Evolutionary conservation across 2,797 vertebrate species (phyloP).

Genomic region (Silurus lanzhouensis): DNA sequence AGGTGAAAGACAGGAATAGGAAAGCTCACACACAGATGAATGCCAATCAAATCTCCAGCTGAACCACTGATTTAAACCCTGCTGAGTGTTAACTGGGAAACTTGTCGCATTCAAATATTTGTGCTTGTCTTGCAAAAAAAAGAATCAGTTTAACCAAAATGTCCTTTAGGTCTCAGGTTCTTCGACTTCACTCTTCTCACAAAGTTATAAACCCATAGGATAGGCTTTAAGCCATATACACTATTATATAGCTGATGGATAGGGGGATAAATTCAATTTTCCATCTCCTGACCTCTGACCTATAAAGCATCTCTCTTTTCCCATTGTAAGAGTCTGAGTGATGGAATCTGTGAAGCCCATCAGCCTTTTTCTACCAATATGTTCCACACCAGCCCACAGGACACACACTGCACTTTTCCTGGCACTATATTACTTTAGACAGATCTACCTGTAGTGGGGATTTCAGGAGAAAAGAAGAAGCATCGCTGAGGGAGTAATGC

Average conservation of each 20-base stretch:
- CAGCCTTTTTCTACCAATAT: background rate
- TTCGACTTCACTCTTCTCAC: background rate
- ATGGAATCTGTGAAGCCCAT: slow-evolving; percentile 6
- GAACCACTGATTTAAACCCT: background rate
- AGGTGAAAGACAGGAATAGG: background rate
- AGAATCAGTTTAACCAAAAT: background rate
- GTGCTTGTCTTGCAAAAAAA: background rate
- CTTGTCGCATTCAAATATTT: background rate
- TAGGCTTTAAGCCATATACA: background rate
- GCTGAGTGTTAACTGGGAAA: background rate
- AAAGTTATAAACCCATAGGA: background rate
- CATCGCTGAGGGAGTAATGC: background rate
- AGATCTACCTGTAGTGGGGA: background rate
- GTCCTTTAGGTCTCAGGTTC: background rate
- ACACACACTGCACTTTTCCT: background rate
- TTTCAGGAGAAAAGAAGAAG: background rate
- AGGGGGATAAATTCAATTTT: slow-evolving; percentile 2
- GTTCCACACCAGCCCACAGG: background rate
- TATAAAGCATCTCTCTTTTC: slow-evolving; percentile 7
- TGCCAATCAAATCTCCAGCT: slow-evolving; percentile 20
- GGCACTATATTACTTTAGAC: background rate
- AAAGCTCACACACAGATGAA: slow-evolving; percentile 46
- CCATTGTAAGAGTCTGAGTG: background rate
- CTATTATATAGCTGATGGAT: background rate
- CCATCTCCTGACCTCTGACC: background rate